phyloP scores from a whole-genome alignment of 2,113 vertebrate genomes.

The Amphiprion percula region DNA sequence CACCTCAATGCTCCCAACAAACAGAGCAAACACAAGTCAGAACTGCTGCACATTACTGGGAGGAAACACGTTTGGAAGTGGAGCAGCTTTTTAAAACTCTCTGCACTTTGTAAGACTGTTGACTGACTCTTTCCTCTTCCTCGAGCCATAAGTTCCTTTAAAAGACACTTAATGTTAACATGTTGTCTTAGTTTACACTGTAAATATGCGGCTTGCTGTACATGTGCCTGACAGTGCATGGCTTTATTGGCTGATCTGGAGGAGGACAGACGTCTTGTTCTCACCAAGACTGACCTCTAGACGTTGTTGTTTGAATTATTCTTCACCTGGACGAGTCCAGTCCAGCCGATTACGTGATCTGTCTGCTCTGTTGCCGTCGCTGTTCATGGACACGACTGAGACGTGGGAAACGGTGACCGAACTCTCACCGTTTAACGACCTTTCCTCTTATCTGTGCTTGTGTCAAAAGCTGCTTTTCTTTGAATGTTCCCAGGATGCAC shows the following conservation, averaged over 20 bases:
- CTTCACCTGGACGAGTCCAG: neutral
- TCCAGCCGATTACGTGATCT: neutral
- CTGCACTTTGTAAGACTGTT: conserved; percentile 24
- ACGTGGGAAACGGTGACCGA: neutral
- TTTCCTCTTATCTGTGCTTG: conserved; percentile 28
- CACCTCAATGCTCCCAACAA: conserved; percentile 26
- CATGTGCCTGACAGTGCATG: conserved; percentile 31
- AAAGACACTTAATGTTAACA: conserved; percentile 3
- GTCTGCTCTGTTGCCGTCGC: neutral
- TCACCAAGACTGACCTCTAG: neutral
- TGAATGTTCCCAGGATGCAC: conserved; percentile 42
- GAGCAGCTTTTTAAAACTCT: neutral
- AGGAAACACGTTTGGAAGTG: conserved; percentile 1
- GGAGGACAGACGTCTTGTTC: conserved; percentile 2
- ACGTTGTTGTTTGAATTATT: neutral
- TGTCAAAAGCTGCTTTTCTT: conserved; percentile 50
- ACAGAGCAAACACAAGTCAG: conserved; percentile 6
- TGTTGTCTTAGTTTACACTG: conserved; percentile 47
- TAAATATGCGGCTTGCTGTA: conserved; percentile 52
- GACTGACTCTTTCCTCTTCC: conserved; percentile 2
- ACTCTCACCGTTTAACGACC: neutral
- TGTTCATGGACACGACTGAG: neutral
- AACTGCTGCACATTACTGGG: conserved; percentile 15
- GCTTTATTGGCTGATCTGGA: conserved; percentile 11
- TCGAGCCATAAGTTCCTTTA: conserved; percentile 10